A percentile compares a stretch with the other conserved stretches of the same genome.
Conservation (phyloP, 92 coral and sea anemone species). For the Porites cylindrica region DNA sequence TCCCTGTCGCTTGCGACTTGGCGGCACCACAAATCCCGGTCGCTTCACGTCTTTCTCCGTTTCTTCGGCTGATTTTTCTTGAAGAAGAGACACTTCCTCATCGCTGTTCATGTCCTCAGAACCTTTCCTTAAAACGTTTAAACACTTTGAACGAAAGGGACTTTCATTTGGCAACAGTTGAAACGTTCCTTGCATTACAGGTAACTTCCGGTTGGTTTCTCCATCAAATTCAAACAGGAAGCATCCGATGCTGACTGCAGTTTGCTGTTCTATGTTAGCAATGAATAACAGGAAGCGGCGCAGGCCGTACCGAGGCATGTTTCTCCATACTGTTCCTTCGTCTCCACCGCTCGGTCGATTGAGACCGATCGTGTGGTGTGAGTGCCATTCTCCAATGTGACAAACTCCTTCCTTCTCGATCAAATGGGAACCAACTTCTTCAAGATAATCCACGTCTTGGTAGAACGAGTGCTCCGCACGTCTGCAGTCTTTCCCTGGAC, state of each 20-base stretch:
- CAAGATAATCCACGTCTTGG: constrained; percentile 84
- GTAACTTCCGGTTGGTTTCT: neutral
- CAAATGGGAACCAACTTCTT: constrained; percentile 68
- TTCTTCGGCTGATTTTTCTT: neutral
- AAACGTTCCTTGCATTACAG: constrained; percentile 34
- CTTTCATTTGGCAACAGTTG: constrained; percentile 31
- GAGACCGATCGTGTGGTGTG: constrained; percentile 82
- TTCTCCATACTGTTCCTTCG: constrained; percentile 87
- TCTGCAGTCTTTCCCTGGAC: constrained; percentile 81
- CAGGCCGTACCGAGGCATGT: constrained; percentile 79
- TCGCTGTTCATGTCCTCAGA: constrained; percentile 11
- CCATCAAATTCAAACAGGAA: constrained; percentile 31
- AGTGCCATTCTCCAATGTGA: constrained; percentile 98
- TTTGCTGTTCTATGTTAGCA: constrained; percentile 71
- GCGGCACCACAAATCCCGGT: neutral
- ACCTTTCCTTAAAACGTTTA: neutral
- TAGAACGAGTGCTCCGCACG: constrained; percentile 77
- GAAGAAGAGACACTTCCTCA: neutral
- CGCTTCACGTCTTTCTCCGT: neutral
- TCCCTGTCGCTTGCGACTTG: neutral
- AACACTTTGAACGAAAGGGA: constrained; percentile 46
- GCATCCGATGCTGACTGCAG: constrained; percentile 30
- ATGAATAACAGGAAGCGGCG: constrained; percentile 80
- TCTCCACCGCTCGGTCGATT: constrained; percentile 90
- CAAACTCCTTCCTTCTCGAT: constrained; percentile 81